Evolutionary conservation across 2,797 vertebrate genomes (phyloP).

Genomic region (Valencia hispanica): DNA sequence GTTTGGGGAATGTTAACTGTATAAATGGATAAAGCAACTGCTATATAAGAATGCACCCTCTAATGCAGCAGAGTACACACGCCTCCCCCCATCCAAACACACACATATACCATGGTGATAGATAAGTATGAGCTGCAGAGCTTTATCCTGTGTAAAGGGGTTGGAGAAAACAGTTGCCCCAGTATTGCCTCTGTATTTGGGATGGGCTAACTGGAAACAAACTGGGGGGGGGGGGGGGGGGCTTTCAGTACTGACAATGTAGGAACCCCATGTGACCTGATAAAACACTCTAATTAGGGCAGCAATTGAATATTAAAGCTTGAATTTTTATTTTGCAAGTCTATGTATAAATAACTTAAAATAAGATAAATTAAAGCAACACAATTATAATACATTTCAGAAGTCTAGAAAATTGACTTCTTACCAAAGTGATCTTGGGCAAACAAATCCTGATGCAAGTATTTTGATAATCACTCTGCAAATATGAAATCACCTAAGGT

Average conservation of each 20-base stretch:
- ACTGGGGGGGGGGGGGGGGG: background rate
- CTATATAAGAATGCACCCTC: conserved; percentile 14
- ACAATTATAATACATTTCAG: background rate
- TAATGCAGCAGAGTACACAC: conserved; percentile 20
- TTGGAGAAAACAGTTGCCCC: conserved; percentile 64
- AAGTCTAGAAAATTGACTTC: background rate
- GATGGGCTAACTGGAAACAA: conserved; percentile 66
- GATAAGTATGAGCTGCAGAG: conserved; percentile 62
- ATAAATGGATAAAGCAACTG: background rate
- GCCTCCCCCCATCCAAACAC: background rate
- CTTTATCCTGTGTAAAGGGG: conserved; percentile 60
- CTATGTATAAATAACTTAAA: background rate
- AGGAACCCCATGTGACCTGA: background rate
- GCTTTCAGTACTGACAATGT: background rate
- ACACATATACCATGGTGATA: conserved; percentile 32
- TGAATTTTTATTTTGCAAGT: background rate
- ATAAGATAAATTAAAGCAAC: background rate
- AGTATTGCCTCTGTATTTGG: conserved; percentile 64
- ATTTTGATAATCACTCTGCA: conserved; percentile 14
- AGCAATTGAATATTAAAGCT: background rate
- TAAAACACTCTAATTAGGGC: background rate
- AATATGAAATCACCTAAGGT: conserved; percentile 21
- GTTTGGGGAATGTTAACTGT: background rate
- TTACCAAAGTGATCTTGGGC: background rate
- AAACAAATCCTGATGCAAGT: background rate